These are phyloP conservation scores for Sus cebifrons DNA, from an alignment of 2,797 vertebrate genomes.

Conservation along the genomic window DNA sequence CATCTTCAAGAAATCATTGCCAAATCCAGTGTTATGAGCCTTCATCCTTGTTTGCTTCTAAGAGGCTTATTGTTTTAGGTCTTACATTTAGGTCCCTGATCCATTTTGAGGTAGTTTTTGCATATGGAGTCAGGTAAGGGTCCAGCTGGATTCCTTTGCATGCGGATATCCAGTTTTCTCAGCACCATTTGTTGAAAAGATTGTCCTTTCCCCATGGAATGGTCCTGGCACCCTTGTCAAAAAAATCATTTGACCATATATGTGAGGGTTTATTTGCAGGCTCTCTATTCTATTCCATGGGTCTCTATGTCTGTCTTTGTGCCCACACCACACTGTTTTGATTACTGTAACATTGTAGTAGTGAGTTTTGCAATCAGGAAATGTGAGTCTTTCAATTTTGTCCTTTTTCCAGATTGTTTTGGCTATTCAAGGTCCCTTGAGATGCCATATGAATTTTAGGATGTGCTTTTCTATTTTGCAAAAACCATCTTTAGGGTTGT, in stretches of 20 bases:
- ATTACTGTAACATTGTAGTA: not conserved
- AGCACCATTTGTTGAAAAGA: not conserved
- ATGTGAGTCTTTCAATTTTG: not conserved
- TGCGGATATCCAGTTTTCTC: not conserved
- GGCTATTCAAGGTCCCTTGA: not conserved
- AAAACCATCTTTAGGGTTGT: not conserved
- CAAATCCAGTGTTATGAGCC: not conserved
- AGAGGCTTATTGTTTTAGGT: not conserved
- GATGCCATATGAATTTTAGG: not conserved
- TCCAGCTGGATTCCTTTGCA: not conserved
- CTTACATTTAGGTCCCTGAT: not conserved
- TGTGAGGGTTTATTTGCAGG: not conserved
- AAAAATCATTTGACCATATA: not conserved
- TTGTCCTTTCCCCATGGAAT: not conserved
- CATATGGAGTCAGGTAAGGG: not conserved
- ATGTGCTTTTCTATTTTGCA: not conserved
- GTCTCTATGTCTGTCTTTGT: not conserved
- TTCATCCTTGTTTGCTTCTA: not conserved
- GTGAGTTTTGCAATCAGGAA: slow-evolving; percentile 4
- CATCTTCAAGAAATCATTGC: not conserved
- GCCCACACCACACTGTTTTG: not conserved
- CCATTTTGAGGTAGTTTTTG: slow-evolving; percentile 8
- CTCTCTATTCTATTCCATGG: not conserved
- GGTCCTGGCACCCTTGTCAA: not conserved
- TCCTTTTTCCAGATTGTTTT: not conserved